Evolutionary conservation across 2,113 vertebrate genomes (phyloP), one percentile per base, ranked within the genome.

Genomic region (Chaetodon auriga): DNA sequence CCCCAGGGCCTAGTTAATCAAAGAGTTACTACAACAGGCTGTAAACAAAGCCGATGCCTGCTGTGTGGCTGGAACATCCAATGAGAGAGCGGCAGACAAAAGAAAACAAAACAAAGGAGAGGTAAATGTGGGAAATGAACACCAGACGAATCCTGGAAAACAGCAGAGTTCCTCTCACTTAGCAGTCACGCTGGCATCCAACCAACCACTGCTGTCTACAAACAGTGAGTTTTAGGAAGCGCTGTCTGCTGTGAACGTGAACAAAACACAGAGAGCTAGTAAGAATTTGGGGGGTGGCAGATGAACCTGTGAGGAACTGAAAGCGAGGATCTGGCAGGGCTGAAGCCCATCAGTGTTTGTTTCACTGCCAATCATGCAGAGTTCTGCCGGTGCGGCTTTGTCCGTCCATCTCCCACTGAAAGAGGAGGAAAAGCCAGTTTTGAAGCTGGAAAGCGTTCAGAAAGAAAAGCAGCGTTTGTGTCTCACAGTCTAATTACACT

Each of bases 21-120:
- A 80, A 90, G 82, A 89, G 81, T 91, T 88, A 90, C 87, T 92
- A 86, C 86, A 93, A 87, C 84, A 90, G 82, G 68, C 76, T 80
- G 83, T 90, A 92, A 91, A 93, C 83, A 91, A 82, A 91, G 82
- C 61, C 81, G 77, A 13, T 54, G 84, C 87, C 83, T 83, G 81
- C 81, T 86, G 82, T 76, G 82, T 45, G 51, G 81, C 73, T 78
- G 58, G 78, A 87, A 80, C 71, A 88, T 88, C 71, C 38, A 86
- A 43, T 68, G 58, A 85, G 71, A 54, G 51, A 58, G 41, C 30
- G n/a, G 45, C 4, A 21, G 19, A 49, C 49, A 54, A 54, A 30
- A 76, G 65, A 58, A 38, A 78, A 18, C 11, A 35, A 19, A 35
- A 30, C n/a, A 78, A 46, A 30, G 36, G 35, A 25, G 19, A 25